Percentiles rank a stretch among this genome's conserved stretches.
Conservation (phyloP, 1,140 invertebrate genomes). For the Dendroctonus ponderosae region DNA sequence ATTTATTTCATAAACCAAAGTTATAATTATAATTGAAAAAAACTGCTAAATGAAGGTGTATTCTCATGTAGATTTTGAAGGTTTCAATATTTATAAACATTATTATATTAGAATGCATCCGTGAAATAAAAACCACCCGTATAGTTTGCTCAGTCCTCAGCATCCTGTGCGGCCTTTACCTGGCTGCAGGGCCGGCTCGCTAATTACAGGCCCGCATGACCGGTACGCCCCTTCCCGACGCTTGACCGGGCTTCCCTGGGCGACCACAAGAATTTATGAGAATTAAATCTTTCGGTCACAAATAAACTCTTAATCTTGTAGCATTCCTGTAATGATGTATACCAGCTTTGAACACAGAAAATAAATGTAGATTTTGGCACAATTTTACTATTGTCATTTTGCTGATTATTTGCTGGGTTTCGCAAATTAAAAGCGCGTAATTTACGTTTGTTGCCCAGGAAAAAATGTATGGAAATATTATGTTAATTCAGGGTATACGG, state of each 20-base stretch:
- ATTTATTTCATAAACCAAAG: no score
- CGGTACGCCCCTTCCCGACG: slow-evolving; percentile 26
- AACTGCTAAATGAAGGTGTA: not conserved
- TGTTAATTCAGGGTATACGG: no score
- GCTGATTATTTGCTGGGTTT: no score
- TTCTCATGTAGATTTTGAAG: not conserved
- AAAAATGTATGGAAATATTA: no score
- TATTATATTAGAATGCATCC: not conserved
- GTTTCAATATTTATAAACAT: not conserved
- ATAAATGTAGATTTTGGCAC: no score
- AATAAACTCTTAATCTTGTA: not conserved
- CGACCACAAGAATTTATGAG: slow-evolving; percentile 17
- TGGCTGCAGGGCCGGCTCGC: slow-evolving; percentile 27
- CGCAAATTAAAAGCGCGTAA: no score
- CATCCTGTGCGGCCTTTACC: slow-evolving; percentile 25
- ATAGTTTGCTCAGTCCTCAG: not conserved
- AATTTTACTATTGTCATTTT: no score
- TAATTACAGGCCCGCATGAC: slow-evolving; percentile 25
- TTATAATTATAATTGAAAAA: no score
- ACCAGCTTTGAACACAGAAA: no score
- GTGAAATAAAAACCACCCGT: not conserved
- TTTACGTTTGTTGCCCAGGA: no score
- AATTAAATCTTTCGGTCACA: slow-evolving; percentile 7
- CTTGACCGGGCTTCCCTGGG: slow-evolving; percentile 4
- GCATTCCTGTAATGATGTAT: no score